Conservation (phyloP, 2,797 vertebrate species). For the Acestrorhynchus altus region DNA sequence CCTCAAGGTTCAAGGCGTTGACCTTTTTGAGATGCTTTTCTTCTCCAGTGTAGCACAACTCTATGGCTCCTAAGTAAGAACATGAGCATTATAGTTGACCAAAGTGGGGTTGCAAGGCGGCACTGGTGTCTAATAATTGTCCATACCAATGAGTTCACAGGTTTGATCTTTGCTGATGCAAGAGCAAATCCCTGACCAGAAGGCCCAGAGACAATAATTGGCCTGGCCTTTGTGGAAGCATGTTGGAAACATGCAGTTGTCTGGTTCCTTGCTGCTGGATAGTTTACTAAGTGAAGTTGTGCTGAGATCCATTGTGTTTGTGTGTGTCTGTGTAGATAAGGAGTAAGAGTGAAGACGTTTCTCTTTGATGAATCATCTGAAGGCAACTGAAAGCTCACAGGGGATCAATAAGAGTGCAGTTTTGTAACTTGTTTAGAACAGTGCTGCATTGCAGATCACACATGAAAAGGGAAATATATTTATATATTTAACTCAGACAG, state of each 20-base stretch:
- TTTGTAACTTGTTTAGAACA: not conserved
- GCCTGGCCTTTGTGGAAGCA: no score
- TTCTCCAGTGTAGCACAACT: no score
- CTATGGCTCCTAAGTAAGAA: no score
- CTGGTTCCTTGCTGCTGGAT: constrained; percentile 1
- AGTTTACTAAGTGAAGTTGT: constrained; percentile 32
- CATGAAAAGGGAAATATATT: not conserved
- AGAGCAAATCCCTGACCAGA: no score
- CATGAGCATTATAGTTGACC: no score
- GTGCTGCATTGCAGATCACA: constrained; percentile 2
- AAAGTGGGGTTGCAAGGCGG: no score
- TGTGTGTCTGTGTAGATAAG: constrained; percentile 9
- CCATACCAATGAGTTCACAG: no score
- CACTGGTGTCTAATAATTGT: no score
- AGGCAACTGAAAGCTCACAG: not conserved
- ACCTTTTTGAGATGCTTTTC: no score
- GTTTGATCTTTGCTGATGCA: no score
- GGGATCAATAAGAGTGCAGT: not conserved
- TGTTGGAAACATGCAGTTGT: not conserved
- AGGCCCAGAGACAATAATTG: no score
- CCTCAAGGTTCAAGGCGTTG: no score
- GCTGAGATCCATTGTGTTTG: constrained; percentile 16
- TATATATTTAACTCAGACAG: not conserved
- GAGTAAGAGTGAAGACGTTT: not conserved
- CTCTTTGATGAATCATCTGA: constrained; percentile 17